phyloP scores from a whole-genome alignment of 2,888 invertebrate species.

The Cheilosia vulpina region DNA sequence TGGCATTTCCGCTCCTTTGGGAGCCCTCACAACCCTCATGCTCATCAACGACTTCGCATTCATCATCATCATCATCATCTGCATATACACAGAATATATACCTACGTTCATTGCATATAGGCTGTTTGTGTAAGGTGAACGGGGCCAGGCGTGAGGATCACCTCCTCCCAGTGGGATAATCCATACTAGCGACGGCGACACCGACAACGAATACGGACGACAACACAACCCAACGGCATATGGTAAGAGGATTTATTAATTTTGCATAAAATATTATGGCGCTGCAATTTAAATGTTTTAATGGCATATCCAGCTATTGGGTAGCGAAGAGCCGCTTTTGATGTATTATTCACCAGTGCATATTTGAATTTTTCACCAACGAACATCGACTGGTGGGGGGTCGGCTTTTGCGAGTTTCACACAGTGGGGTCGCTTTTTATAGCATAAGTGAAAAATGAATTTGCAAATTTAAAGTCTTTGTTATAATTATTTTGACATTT shows the following conservation, averaged over 20 bases:
- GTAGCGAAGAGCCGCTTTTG: constrained; percentile 29
- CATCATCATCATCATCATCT: constrained; percentile 40
- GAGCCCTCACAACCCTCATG: constrained; percentile 45
- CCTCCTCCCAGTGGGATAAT: constrained; percentile 32
- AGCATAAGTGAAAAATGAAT: too few species aligned
- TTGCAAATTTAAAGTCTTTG: too few species aligned
- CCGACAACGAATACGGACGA: not conserved
- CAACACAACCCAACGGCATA: constrained; percentile 5
- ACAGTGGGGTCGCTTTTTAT: constrained; percentile 11
- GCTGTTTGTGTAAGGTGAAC: constrained; percentile 8
- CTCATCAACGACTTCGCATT: constrained; percentile 40
- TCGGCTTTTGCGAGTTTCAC: constrained; percentile 19
- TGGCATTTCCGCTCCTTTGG: constrained; percentile 67
- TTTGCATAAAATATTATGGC: constrained; percentile 66
- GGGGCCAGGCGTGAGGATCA: constrained; percentile 18
- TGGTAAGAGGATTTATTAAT: constrained; percentile 60
- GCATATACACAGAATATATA: constrained; percentile 5
- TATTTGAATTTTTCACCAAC: constrained; percentile 45
- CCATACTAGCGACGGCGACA: constrained; percentile 14
- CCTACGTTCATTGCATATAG: constrained; percentile 24
- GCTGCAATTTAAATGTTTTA: constrained; percentile 65
- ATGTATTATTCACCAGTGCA: constrained; percentile 55
- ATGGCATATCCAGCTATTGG: constrained; percentile 46
- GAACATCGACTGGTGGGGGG: constrained; percentile 31
- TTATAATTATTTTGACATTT: too few species aligned